These are phyloP conservation scores for Prionailurus viverrinus DNA, from an alignment of 2,113 vertebrate genomes.

Conservation along the genomic window DNA sequence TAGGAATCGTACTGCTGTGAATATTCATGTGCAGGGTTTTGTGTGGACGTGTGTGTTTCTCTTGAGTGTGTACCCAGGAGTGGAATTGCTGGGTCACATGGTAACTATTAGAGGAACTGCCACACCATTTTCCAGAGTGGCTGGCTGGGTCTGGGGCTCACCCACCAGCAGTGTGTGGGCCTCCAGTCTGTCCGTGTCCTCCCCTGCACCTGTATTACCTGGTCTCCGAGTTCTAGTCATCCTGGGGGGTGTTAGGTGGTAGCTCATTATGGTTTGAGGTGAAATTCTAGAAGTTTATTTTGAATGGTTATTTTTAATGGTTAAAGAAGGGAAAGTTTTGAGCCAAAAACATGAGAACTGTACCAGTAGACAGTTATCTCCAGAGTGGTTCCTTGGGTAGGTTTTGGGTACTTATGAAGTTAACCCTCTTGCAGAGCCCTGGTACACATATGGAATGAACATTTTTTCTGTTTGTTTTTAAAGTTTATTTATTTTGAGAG, in stretches of 20 bases:
- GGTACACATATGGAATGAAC: accelerated
- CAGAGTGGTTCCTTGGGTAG: background rate
- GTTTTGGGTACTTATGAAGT: background rate
- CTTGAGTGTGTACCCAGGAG: background rate
- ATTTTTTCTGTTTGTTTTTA: background rate
- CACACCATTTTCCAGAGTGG: background rate
- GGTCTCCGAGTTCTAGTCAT: background rate
- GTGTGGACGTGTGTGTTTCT: background rate
- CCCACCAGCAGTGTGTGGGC: background rate
- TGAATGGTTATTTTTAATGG: background rate
- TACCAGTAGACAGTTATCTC: background rate
- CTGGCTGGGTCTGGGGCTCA: background rate
- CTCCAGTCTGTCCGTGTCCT: background rate
- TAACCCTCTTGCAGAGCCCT: background rate
- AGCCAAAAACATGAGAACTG: background rate
- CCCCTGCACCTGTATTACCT: background rate
- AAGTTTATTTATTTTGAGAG: too few relatives aligned
- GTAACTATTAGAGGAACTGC: background rate
- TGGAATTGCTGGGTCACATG: background rate
- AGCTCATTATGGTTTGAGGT: background rate
- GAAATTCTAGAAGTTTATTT: background rate
- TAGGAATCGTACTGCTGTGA: background rate
- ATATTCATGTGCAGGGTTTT: too few relatives aligned
- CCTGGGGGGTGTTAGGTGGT: background rate
- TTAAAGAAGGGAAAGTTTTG: background rate